Conservation (phyloP, 2,113 vertebrate genomes). For the Prietella phreatophila region DNA sequence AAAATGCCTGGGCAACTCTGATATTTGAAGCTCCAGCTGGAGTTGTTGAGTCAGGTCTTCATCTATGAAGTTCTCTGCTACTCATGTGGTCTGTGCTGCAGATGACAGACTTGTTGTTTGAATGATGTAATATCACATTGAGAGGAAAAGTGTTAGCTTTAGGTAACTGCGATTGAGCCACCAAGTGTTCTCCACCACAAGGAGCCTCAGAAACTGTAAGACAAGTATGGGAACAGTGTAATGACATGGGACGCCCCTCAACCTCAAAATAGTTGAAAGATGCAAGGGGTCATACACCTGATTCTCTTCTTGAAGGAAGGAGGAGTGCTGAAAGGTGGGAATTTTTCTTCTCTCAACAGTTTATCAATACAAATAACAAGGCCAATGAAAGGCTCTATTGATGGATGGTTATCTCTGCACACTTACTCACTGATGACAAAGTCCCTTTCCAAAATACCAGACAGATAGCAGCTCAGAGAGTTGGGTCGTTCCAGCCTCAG, state of each 20-base stretch:
- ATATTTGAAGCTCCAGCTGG: neutral
- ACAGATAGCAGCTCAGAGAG: neutral
- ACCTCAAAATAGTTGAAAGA: neutral
- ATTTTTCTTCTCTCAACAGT: conserved; percentile 14
- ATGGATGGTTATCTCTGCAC: conserved; percentile 6
- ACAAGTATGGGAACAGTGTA: neutral
- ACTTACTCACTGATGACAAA: conserved; percentile 5
- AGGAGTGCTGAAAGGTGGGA: neutral
- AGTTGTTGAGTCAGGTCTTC: neutral
- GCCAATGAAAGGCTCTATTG: neutral
- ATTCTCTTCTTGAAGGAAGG: conserved; percentile 10
- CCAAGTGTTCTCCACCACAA: neutral
- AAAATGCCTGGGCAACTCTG: neutral
- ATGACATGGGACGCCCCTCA: neutral
- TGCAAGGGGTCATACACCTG: neutral
- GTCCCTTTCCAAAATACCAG: neutral
- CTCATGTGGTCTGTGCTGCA: neutral
- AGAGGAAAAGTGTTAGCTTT: neutral
- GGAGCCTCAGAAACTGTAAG: neutral
- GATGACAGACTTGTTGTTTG: neutral
- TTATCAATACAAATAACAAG: conserved; percentile 15
- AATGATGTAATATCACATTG: neutral
- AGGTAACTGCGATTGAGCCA: neutral
- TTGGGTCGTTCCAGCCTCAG: neutral
- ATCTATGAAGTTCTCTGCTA: neutral